Evolutionary conservation across 2,888 invertebrate species (phyloP).

Genomic region (Epinotia brunnichana): DNA sequence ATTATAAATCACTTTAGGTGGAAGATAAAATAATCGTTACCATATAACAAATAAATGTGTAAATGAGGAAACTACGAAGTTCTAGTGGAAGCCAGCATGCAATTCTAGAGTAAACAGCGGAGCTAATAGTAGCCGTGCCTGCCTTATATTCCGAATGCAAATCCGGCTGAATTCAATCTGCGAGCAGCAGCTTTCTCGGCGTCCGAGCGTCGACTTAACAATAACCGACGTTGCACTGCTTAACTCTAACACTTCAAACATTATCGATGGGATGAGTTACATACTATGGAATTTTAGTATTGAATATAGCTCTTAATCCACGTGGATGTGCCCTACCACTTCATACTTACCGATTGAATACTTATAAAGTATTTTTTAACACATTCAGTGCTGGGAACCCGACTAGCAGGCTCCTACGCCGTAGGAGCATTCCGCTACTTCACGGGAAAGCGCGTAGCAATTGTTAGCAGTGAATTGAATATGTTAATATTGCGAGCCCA

Average conservation of each 20-base stretch:
- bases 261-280: background rate
- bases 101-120: constrained; percentile 26
- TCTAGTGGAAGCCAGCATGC: constrained; percentile 9
- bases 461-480: too few relatives aligned
- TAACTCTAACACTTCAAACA: constrained; percentile 9
- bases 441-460: too few relatives aligned
- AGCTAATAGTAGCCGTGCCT: constrained; percentile 9
- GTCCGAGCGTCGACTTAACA: constrained; percentile 8
- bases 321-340: background rate
- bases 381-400: too few relatives aligned
- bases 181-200: constrained; percentile 19
- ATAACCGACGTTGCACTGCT: constrained; percentile 19
- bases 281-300: too few relatives aligned
- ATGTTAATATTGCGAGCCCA: too few relatives aligned
- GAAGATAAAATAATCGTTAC: background rate
- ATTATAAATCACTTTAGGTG: background rate
- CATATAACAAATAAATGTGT: background rate
- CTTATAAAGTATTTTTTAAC: too few relatives aligned
- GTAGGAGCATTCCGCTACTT: too few relatives aligned
- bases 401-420: too few relatives aligned
- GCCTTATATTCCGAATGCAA: constrained; percentile 35
- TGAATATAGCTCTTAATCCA: background rate
- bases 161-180: constrained; percentile 40
- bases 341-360: too few relatives aligned
- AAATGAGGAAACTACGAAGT: constrained; percentile 10